Base-by-base conservation (phyloP, 2,113 vertebrate species). In the Xenus cinereus region DNA sequence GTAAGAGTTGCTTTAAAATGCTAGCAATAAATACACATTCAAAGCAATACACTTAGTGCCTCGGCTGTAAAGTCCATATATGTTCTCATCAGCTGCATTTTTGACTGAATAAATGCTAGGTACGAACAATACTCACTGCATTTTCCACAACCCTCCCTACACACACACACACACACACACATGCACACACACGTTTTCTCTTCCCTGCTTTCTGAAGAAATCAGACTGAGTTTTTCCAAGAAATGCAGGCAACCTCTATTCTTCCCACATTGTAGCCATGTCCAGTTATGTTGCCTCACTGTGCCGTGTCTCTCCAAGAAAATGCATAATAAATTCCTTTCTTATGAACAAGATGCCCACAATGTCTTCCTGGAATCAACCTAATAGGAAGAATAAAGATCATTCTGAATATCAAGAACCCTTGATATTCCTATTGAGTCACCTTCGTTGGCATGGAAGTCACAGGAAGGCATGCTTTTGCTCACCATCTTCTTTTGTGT, bases 141-240 rank as follows among this genome's bases (percentile, higher is more conserved):
- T 71, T 76, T 81, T 32, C 77, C 79, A 51, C 26, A 39, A 1
- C 48, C 30, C 21, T 60, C 60, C 33, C 23, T 78, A 41, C 46
- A 43, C 28, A 43, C 51, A 30, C 32, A 75, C 16, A 26, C n/a
- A 13, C 53, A 8, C 48, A 28, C 10, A 9, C 30, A 9, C 53
- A 41, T 2, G 10, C 24, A 37, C 3, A 0, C 26, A 19, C 9
- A 23, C 0, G 0, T 56, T 74, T 10, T 74, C 28, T 45, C 48
- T 56, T 79, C 28, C 35, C 21, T 41, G 12, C 41, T 62, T 46
- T 83, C 66, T 45, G 28, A 14, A 32, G 39, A 66, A 51, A 66
- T 54, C 24, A 51, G 37, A 27, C 9, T 18, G 46, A 67, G 41
- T 18, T 45, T 77, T 66, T 71, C 39, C 41, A 50, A 50, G 69